A percentile compares a stretch with the other conserved stretches of the same genome.
Conservation (phyloP, 2,113 vertebrate genomes). For the Microcebus murinus region DNA sequence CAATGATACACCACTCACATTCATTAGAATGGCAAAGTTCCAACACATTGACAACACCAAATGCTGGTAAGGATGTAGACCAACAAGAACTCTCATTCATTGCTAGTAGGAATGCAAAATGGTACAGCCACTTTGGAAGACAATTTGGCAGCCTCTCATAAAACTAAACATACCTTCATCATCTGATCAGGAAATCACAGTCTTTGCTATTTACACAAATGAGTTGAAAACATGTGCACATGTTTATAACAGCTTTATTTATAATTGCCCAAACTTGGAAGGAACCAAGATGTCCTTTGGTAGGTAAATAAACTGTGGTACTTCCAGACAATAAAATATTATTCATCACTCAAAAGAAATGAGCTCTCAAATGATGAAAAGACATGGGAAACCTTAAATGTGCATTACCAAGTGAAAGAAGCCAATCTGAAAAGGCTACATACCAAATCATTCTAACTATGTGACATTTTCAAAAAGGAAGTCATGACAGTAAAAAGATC, state of each 20-base stretch:
- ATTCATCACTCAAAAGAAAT: neutral
- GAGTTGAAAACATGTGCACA: neutral
- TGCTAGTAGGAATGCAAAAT: neutral
- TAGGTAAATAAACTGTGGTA: neutral
- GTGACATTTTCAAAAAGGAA: neutral
- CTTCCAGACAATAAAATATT: neutral
- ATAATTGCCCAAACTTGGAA: neutral
- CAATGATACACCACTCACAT: neutral
- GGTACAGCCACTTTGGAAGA: neutral
- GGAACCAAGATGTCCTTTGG: neutral
- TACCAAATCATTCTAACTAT: neutral
- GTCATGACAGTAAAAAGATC: neutral
- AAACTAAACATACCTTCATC: neutral
- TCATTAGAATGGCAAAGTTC: neutral
- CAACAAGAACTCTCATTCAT: neutral
- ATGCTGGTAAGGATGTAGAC: neutral
- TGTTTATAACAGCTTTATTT: neutral
- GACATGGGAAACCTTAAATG: neutral
- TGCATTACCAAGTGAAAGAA: neutral
- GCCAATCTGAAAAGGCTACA: neutral
- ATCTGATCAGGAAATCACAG: neutral
- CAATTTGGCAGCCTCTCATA: neutral
- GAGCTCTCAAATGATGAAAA: neutral
- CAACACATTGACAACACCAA: neutral
- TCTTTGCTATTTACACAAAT: neutral